Evolutionary conservation across 2,888 invertebrate genomes (phyloP).

Genomic region (Chrysolina haemoptera): DNA sequence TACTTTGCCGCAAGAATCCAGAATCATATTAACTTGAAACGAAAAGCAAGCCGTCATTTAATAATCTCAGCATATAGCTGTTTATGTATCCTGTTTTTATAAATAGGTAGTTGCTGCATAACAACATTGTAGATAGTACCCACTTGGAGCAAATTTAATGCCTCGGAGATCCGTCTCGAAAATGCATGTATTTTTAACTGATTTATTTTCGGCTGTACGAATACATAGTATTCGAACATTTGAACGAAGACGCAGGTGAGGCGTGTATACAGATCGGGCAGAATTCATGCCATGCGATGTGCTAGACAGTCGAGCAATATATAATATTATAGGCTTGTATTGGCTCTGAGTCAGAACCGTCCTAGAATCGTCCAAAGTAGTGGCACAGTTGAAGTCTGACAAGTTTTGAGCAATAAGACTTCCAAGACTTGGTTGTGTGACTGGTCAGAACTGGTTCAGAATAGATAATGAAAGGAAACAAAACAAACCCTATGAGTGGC

Average conservation of each 20-base stretch:
- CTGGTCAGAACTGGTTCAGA: too few relatives aligned
- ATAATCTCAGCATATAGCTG: background rate
- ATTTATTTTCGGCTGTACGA: constrained; percentile 28
- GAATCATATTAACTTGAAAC: too few relatives aligned
- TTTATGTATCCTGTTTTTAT: constrained; percentile 16
- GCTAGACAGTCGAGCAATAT: constrained; percentile 11
- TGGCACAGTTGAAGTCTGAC: too few relatives aligned
- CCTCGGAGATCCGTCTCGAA: constrained; percentile 23
- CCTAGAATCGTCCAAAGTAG: too few relatives aligned
- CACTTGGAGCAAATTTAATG: constrained; percentile 26
- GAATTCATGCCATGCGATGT: too few relatives aligned
- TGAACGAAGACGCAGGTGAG: constrained; percentile 24
- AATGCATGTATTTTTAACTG: constrained; percentile 27
- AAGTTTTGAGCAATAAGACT: too few relatives aligned
- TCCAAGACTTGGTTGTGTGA: too few relatives aligned
- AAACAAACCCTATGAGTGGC: too few relatives aligned
- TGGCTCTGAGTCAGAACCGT: too few relatives aligned
- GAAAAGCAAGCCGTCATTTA: background rate
- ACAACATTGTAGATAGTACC: background rate
- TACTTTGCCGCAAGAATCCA: too few relatives aligned
- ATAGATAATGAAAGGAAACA: too few relatives aligned
- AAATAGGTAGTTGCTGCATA: background rate
- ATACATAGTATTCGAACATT: constrained; percentile 23
- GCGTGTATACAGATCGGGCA: background rate
- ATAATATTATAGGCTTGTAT: too few relatives aligned